Base-by-base conservation (phyloP, 1,140 invertebrate species). In the Brachionus asplanchnoidis region DNA sequence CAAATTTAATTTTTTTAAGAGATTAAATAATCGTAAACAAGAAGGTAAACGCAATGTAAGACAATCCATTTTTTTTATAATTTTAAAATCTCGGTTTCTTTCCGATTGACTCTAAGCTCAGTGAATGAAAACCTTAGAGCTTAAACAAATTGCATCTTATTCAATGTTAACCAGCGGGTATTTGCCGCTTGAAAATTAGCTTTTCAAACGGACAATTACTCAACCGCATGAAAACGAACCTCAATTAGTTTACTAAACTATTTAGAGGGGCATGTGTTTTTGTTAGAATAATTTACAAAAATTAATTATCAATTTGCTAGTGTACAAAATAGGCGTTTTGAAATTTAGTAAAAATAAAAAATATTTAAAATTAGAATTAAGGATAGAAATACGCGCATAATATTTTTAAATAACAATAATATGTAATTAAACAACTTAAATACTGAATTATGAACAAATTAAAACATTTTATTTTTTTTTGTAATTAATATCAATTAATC, bases 31-130 rank as follows among this genome's bases (percentile, higher is more conserved):
- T 50, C 40, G 73, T 77, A 77, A 46, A 26, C 20, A 23, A 26
- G 73, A 50, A 50, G 73, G 73, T 77, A 77, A 77, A 77, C 73
- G 73, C 7, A 77, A 77, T 77, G 73, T 77, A 77, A 77, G 73
- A 77, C 9, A 77, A 50, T 20, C 5, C 7, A 46, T n/a, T 50
- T 77, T 77, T 77, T 77, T 75, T 44, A 42, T n/a, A 36, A 3
- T 6, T 73, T 73, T 44, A 42, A 17, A 40, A 40, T 73, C 40
- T 42, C 68, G 40, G 68, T 73, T 73, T 73, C 68, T 73, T 73
- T 73, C 68, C 68, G 17, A 36, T 40, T 73, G 68, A 73, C 68
- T 73, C 68, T 73, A 36, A 73, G n/a, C 32, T 42, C 26, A 73
- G n/a, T 20, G 36, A 73, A 73, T 73, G 68, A 73, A 73, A 40